Evolutionary conservation across 2,797 vertebrate species (phyloP), one percentile per base, ranked within the genome.

Genomic region (Anguilla obscura): DNA sequence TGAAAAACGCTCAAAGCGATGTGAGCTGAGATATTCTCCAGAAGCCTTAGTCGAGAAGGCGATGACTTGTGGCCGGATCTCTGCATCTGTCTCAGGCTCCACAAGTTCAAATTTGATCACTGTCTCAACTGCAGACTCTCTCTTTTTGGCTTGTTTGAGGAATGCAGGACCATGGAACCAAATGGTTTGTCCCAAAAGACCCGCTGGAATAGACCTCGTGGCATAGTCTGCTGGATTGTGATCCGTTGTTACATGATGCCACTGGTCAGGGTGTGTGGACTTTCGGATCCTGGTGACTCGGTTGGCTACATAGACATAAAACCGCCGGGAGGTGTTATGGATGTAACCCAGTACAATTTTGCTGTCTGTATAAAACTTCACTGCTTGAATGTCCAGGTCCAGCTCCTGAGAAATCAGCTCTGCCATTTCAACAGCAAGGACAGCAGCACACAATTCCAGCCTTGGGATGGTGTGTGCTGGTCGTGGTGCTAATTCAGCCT

Each of bases 331-430:
- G 6, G 56, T 30, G 16, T 85, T 88, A 6, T 84, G n/a, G n/a
- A 85, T 84, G 58, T 88, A 84, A 3, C 58, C 80, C 12, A 88
- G 60, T 6, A 88, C 60, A 8, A 85, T 54, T 18, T 36, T 88
- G 27, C 82, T 88, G 12, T 88, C 58, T 4, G 56, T 84, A 54
- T 30, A 88, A n/a, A 84, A 84, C 27, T 52, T 85, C 8, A 84
- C 82, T 6, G 60, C n/a, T 3, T 88, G 24, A 6, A 54, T 1
- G 3, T 88, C 40, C 12, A 74, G n/a, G 82, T 88, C 80, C 10
- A 66, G 66, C 14, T 87, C 83, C 4, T 88, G 33, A 2, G 18
- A 6, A 27, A 88, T 88, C 14, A 85, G 60, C 18, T 88, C 24
- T n/a, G 9, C 40, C 58, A 88, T 74, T 60, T 88, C 82, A 2